Evolutionary conservation across 2,797 vertebrate genomes (phyloP).

Genomic region (Thalassophryne amazonica): DNA sequence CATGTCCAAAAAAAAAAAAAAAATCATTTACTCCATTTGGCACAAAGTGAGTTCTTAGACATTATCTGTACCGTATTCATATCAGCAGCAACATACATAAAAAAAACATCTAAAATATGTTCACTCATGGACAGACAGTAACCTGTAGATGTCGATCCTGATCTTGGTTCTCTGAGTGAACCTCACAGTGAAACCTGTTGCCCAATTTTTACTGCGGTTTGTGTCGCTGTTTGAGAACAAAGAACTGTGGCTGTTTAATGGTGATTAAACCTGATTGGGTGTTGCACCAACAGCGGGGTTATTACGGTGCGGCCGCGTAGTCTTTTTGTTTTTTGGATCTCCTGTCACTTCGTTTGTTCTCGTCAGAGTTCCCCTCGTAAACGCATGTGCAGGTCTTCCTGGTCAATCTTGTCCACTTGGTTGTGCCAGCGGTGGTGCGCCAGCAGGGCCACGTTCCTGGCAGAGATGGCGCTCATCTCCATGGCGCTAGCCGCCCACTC

Average conservation of each 20-base stretch:
- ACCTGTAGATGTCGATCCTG: conserved; percentile 5
- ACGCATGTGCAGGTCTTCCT: conserved; percentile 86
- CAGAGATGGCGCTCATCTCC: conserved; percentile 90
- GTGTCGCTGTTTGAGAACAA: conserved; percentile 1
- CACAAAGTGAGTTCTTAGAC: not conserved
- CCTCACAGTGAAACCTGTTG: not conserved
- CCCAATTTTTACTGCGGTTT: not conserved
- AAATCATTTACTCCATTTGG: too few species aligned
- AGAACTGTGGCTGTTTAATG: not conserved
- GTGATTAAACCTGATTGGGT: conserved; percentile 5
- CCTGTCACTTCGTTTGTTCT: conserved; percentile 13
- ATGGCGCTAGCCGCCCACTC: conserved; percentile 90
- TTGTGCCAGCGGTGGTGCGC: conserved; percentile 88
- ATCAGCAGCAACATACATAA: conserved; percentile 1
- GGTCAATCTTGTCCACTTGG: conserved; percentile 76
- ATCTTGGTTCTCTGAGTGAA: conserved; percentile 42
- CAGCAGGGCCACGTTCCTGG: conserved; percentile 86
- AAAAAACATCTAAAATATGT: not conserved
- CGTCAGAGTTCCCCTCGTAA: conserved; percentile 86
- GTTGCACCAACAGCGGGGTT: conserved; percentile 8
- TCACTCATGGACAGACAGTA: not conserved
- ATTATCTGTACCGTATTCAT: not conserved
- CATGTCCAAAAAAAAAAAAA: too few species aligned
- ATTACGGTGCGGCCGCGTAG: not conserved
- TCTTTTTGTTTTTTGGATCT: not conserved